These are phyloP conservation scores for Catonia carolina DNA, from an alignment of 2,888 invertebrate species.

Conservation along the genomic window DNA sequence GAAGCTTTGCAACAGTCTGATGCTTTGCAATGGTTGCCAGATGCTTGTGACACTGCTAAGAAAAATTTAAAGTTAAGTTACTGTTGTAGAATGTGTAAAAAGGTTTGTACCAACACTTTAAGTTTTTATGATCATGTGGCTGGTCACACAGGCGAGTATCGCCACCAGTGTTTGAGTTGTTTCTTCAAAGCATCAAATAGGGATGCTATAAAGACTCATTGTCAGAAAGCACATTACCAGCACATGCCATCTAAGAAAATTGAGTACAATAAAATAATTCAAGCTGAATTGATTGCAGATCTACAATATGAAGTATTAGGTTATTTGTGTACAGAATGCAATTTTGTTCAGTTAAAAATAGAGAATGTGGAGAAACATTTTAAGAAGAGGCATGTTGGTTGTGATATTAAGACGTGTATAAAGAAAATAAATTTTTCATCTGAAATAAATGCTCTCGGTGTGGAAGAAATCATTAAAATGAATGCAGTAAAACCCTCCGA, in stretches of 20 bases:
- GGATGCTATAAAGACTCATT: constrained; percentile 27
- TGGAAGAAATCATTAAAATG: too few relatives aligned
- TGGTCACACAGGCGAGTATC: constrained; percentile 71
- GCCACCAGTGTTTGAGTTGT: constrained; percentile 59
- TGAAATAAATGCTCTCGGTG: too few relatives aligned
- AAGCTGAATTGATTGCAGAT: constrained; percentile 36
- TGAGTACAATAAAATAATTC: constrained; percentile 28
- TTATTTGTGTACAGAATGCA: constrained; percentile 63
- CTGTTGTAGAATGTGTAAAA: constrained; percentile 16
- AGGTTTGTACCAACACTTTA: not conserved
- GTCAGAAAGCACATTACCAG: not conserved
- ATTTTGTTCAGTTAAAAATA: constrained; percentile 61
- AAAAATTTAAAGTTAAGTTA: not conserved
- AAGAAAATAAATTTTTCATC: too few relatives aligned
- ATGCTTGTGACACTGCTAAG: constrained; percentile 23
- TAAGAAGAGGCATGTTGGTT: constrained; percentile 7
- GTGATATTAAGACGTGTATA: not conserved
- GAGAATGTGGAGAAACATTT: constrained; percentile 55
- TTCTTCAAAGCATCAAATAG: constrained; percentile 25
- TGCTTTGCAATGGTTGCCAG: too few relatives aligned
- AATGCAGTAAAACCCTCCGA: too few relatives aligned
- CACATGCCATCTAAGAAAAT: constrained; percentile 17
- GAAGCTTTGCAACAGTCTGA: constrained; percentile 51
- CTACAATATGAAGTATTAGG: constrained; percentile 43
- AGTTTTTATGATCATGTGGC: constrained; percentile 67